Evolutionary conservation across 1,140 invertebrate species (phyloP).

Genomic region (Zaprionus tsacasi): DNA sequence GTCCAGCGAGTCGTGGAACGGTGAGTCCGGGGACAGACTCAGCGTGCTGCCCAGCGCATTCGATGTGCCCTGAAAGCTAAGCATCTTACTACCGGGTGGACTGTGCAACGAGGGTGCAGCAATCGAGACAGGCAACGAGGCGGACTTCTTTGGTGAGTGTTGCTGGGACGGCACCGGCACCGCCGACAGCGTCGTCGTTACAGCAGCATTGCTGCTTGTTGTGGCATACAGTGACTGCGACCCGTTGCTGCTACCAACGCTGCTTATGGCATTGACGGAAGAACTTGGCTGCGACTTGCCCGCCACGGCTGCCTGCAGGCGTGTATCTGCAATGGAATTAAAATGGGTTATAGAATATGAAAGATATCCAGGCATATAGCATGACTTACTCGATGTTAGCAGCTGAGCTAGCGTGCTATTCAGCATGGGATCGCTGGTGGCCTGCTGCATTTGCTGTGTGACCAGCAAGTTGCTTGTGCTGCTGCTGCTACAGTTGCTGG

Average conservation of each 20-base stretch:
- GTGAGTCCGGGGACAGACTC: conserved; percentile 78
- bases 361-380: background rate
- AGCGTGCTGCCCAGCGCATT: conserved; percentile 52
- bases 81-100: conserved; percentile 66
- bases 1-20: conserved; percentile 78
- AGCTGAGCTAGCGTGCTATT: conserved; percentile 81
- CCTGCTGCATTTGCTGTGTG: conserved; percentile 56
- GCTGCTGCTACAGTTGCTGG: conserved; percentile 50
- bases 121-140: conserved; percentile 72
- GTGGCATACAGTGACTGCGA: conserved; percentile 46
- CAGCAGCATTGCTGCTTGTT: conserved; percentile 32
- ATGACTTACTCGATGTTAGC: conserved; percentile 64
- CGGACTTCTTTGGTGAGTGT: conserved; percentile 81
- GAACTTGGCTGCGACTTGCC: conserved; percentile 60
- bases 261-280: conserved; percentile 74
- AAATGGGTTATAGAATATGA: background rate
- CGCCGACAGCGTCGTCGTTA: conserved; percentile 43
- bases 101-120: conserved; percentile 63
- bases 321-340: conserved; percentile 47
- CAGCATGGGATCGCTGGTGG: conserved; percentile 84
- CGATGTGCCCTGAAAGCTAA: conserved; percentile 42
- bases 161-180: conserved; percentile 46
- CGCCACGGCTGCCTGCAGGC: conserved; percentile 74
- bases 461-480: conserved; percentile 59
- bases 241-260: conserved; percentile 37